Evolutionary conservation across 2,888 invertebrate species (phyloP), one percentile per base, ranked within the genome.

Genomic region (Scotopteryx bipunctaria): DNA sequence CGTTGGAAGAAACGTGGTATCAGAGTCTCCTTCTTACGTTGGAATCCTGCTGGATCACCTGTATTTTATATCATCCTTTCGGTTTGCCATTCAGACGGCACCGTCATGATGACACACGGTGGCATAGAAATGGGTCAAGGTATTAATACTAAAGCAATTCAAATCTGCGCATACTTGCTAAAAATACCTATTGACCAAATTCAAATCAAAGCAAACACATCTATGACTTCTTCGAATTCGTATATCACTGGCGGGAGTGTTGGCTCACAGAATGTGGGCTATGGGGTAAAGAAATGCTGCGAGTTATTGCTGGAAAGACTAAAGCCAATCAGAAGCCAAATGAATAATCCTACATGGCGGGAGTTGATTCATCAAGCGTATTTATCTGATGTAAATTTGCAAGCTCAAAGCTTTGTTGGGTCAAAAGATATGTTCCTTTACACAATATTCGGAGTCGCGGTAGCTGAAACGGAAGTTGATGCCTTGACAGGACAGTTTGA

Each of bases 71-170:
- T 91, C 0, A 79, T 91, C 42, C 80, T 95, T 6, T 90, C 93
- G 1, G 91, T 95, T 44, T 95, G 91, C 67, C 89, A 94, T 6
- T 89, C 92, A 1, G 91, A 95, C 66, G 69, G 72, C 0, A 91
- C 92, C 2, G 93, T 95, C 0, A 83, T 92, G 1, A 85, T 95
- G n/a, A 76, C 90, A 1, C 94, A 94, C 58, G 92, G 92, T 17
- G 94, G 93, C 1, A 80, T 93, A 19, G 94, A 94, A 81, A 89
- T 92, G 73, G 95, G 95, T 0, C 95, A 95, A 84, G 95, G 95
- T 0, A 87, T 95, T 29, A 81, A 95, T 57, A 95, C 95, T 1
- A 81, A 94, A 92, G 92, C 92, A 0, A 91, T 91, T 3, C 94
- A 94, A 85, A 92, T 94, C 0, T 92, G 91, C 50, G 94, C 94